A percentile compares a stretch with the other conserved stretches of the same genome.
Conservation (phyloP, 2,888 invertebrate species). For the Prosopocoilus inquinatus region DNA sequence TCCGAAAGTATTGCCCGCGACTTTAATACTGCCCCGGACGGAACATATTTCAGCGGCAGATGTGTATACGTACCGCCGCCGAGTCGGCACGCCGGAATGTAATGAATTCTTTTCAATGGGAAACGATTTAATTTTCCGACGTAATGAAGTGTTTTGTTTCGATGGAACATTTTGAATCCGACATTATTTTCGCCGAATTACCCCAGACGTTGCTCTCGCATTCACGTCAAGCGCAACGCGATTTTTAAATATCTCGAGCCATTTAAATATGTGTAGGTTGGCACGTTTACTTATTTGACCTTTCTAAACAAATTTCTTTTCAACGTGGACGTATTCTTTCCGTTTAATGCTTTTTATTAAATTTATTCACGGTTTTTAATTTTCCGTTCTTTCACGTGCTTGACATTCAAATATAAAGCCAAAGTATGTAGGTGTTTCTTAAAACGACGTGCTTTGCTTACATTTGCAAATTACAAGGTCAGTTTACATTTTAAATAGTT, state of each 20-base stretch:
- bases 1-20: conserved; percentile 2
- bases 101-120: neutral
- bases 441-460: no score
- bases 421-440: no score
- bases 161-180: neutral
- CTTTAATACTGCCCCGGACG: neutral
- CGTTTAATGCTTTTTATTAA: no score
- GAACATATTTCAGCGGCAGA: neutral
- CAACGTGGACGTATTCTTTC: neutral
- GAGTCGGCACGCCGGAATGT: no score
- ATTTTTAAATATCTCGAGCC: neutral
- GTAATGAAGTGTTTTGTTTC: conserved; percentile 2
- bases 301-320: neutral
- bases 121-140: neutral
- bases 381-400: no score
- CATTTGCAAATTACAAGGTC: no score
- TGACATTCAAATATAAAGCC: no score
- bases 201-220: neutral
- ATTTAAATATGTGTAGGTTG: conserved; percentile 1
- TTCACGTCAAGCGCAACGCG: neutral
- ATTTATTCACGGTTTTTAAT: no score
- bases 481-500: no score
- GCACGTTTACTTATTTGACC: neutral
- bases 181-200: neutral
- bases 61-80: neutral